Evolutionary conservation across 2,888 invertebrate species (phyloP), one percentile per base, ranked within the genome.

Genomic region (Microctonus aethiopoides): DNA sequence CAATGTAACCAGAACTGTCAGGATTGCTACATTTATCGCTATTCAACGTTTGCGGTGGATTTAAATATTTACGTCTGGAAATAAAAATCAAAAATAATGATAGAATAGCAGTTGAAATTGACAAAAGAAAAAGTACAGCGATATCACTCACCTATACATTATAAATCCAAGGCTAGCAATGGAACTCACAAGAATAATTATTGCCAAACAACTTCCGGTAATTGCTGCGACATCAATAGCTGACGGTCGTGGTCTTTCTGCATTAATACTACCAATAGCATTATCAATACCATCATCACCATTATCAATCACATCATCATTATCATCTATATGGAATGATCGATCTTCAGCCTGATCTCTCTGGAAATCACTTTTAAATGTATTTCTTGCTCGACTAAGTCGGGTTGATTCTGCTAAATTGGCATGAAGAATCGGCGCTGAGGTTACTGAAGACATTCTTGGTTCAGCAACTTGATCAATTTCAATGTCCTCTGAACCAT

Each of bases 1-100:
- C 95, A 76, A 95, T 92, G 83, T 95, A 95, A 78, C 94, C 94
- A 83, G 94, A 94, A 69, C 94, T 95, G 83, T 95, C 95, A 9
- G 94, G 94, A 86, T 95, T 95, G 80, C 94, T 95, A 84, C 93
- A 93, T 79, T 92, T 92, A 83, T 93, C 93, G 73, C 85, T 85
- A 80, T 92, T 93, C 75, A 95, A 88, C 71, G 94, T 93, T 87
- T 95, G 95, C 10, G 95, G 95, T 82, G 94, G 93, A 84, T 95
- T 95, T 75, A 94, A 88, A 82, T 92, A 93, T 80, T 92, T 89
- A 72, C 93, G 88, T 60, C 93, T 89, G 83, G 61, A 67, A 67
- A 24, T 51, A 13, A 54, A 52, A 46, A 13, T 9, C 24, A 9
- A 11, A 26, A 56, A 22, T 22, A 56, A 46, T 64, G 39, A 5